Conservation (phyloP, 2,113 vertebrate genomes). For the Burhinus oedicnemus region DNA sequence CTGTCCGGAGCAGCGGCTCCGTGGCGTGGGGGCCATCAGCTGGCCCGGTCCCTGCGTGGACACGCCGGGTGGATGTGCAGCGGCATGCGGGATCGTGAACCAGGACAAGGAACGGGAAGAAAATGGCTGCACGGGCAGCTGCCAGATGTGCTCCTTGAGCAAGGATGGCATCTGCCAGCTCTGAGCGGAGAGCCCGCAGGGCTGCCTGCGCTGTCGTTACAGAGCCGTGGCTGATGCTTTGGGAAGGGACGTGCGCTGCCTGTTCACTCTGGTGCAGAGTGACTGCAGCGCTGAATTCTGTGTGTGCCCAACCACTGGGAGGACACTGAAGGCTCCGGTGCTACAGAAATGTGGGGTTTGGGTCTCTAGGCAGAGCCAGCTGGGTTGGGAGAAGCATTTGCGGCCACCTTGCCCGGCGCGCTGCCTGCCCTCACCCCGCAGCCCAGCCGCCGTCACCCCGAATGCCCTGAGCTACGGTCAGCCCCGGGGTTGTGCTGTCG, state of each 20-base stretch:
- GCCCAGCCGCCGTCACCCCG: neutral
- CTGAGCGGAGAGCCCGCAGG: accelerated
- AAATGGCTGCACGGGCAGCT: neutral
- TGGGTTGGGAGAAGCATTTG: neutral
- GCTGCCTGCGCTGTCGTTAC: neutral
- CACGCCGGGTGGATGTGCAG: accelerated
- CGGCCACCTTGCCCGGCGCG: too few species aligned
- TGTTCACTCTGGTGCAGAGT: neutral
- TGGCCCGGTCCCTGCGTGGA: too few species aligned
- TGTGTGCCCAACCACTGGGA: neutral
- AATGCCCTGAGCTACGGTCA: neutral
- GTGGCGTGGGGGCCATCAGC: accelerated
- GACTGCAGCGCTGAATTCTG: neutral
- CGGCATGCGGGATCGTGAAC: accelerated
- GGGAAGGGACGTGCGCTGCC: neutral
- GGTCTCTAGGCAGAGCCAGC: neutral
- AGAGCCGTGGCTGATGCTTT: accelerated
- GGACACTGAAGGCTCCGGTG: neutral
- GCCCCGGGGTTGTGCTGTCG: accelerated
- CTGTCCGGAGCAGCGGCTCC: neutral
- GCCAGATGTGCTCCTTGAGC: neutral
- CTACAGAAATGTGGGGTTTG: neutral
- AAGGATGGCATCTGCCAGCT: neutral
- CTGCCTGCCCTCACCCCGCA: neutral
- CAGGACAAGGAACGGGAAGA: neutral